Base-by-base conservation (phyloP, 1,140 invertebrate species). In the Pectinophora gossypiella region DNA sequence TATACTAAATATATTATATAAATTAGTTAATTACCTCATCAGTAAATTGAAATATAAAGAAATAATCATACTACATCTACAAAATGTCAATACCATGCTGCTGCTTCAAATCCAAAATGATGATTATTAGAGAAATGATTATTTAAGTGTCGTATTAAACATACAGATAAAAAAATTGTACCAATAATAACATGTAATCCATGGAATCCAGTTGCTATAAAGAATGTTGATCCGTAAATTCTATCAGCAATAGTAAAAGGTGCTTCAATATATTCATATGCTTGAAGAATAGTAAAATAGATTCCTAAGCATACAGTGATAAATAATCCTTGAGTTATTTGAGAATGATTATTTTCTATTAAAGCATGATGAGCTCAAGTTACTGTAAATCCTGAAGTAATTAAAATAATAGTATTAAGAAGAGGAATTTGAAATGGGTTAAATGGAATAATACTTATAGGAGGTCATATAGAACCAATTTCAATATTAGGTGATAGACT, bases 61-160 rank as follows among this genome's bases (percentile, higher is more conserved):
- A 93, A 93, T 89, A 94, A 80, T 91, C 92, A 94, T 9, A 93
- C 88, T 64, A 93, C 89, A 90, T 94, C 91, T 48, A 93, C 90
- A 89, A 94, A 94, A 82, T 93, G 92, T 91, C 92, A 94, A n/a
- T 93, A 94, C 91, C 92, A 93, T 20, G 91, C 89, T 50, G 90
- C 90, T 51, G 90, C 89, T 89, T 94, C 91, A 89, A 93, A 93
- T 61, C 90, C 90, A 77, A 93, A 91, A 70, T 93, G 91, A 76
- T 93, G 91, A 45, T 52, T 83, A 64, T 50, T 84, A 42, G 89
- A 91, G 72, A 93, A 92, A 64, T 93, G 89, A 47, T 79, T 72
- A 51, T 69, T 74, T 54, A 77, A 62, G 55, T 89, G 70, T 36
- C 91, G 91, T 44, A 89, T 48, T 62, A 90, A 83, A 74, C 84